Percentiles rank a stretch among this genome's conserved stretches.
Conservation (phyloP, 2,113 vertebrate species). For the Ageneiosus marmoratus region DNA sequence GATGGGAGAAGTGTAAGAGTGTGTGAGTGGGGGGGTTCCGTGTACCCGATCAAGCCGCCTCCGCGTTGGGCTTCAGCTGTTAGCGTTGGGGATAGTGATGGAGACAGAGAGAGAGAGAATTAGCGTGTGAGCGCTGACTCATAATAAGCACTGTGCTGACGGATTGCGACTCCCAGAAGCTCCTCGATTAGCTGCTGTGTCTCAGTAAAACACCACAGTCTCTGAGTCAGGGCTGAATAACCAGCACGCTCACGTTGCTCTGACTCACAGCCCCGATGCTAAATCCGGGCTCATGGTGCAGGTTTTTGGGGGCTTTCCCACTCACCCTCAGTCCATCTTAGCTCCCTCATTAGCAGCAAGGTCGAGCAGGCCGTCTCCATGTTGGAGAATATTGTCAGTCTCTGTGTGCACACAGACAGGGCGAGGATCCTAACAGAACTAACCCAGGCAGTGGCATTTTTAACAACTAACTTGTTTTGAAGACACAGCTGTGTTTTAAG, state of each 20-base stretch:
- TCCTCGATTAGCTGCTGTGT: slow-evolving; percentile 41
- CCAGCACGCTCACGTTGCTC: slow-evolving; percentile 10
- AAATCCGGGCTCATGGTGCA: neutral
- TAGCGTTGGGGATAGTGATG: neutral
- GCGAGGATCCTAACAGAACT: neutral
- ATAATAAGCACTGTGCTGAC: slow-evolving; percentile 53
- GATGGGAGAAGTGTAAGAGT: neutral
- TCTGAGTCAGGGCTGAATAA: slow-evolving; percentile 49
- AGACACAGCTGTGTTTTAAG: no score
- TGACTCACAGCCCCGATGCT: slow-evolving; percentile 38
- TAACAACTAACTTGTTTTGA: neutral
- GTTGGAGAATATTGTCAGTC: neutral
- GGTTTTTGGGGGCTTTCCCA: slow-evolving; percentile 7
- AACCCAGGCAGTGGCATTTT: neutral
- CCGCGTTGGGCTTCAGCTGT: slow-evolving; percentile 49
- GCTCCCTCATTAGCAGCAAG: neutral
- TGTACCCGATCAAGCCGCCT: slow-evolving; percentile 33
- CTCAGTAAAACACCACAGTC: slow-evolving; percentile 26
- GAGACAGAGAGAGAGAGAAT: neutral
- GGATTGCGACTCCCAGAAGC: slow-evolving; percentile 45
- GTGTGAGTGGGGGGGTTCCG: neutral
- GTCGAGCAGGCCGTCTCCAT: neutral
- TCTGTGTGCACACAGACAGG: neutral
- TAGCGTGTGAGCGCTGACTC: slow-evolving; percentile 47
- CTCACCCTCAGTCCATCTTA: neutral